A percentile compares a stretch with the other conserved stretches of the same genome.
phyloP scores from a whole-genome alignment of 2,888 invertebrate species.

The Alcis repandata region DNA sequence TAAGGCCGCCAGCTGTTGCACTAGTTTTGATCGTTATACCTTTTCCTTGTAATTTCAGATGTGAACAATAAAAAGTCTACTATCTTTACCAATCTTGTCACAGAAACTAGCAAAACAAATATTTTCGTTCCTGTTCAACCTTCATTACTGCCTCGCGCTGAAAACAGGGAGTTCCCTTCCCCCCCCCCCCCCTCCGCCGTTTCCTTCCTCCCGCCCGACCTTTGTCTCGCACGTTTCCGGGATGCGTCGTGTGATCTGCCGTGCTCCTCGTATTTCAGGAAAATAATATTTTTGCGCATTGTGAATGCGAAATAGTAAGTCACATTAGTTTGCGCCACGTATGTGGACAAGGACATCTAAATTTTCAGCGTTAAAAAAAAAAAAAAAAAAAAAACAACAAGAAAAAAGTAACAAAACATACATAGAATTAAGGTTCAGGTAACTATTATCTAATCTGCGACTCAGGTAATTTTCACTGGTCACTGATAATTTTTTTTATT shows the following conservation, averaged over 20 bases:
- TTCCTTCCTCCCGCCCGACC: slow-evolving; percentile 25
- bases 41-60: too few species aligned
- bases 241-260: slow-evolving; percentile 34
- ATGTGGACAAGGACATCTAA: neutral
- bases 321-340: slow-evolving; percentile 12
- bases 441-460: too few species aligned
- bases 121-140: neutral
- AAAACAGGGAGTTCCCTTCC: slow-evolving; percentile 8
- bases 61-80: too few species aligned
- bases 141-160: slow-evolving; percentile 12
- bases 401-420: neutral
- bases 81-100: neutral
- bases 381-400: too few species aligned
- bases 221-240: slow-evolving; percentile 48
- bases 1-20: too few species aligned
- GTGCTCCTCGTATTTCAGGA: slow-evolving; percentile 28
- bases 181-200: too few species aligned
- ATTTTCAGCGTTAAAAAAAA: neutral
- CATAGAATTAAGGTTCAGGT: too few species aligned
- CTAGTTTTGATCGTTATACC: too few species aligned
- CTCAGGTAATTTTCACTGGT: too few species aligned
- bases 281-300: slow-evolving; percentile 37
- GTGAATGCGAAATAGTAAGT: slow-evolving; percentile 28
- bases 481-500: too few species aligned
- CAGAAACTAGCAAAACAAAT: neutral